Conservation (phyloP, 1,140 invertebrate genomes). For the Notospermus geniculatus region DNA sequence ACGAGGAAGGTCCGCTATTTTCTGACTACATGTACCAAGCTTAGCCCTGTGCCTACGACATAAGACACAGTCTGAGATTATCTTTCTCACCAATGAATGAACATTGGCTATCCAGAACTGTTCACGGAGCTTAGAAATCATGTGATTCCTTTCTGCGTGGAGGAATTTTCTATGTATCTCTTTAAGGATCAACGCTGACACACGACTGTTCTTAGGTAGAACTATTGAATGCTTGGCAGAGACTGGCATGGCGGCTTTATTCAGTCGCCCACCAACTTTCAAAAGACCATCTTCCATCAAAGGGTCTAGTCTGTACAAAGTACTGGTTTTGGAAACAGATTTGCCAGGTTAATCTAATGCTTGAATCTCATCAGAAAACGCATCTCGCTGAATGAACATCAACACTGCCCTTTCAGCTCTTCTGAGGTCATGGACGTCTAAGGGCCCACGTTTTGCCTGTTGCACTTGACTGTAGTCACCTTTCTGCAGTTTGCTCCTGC, state of each 20-base stretch:
- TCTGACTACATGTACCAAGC: too few relatives aligned
- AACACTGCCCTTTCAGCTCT: neutral
- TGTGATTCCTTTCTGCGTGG: slow-evolving; percentile 7
- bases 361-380: neutral
- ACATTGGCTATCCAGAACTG: neutral
- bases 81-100: too few relatives aligned
- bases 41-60: too few relatives aligned
- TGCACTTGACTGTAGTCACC: neutral
- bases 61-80: too few relatives aligned
- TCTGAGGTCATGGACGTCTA: too few relatives aligned
- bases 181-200: neutral
- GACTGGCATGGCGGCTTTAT: neutral
- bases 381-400: neutral
- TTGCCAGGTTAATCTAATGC: neutral
- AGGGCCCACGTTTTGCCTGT: neutral
- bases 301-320: neutral
- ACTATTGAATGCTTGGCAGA: slow-evolving; percentile 8
- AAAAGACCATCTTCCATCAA: neutral
- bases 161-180: neutral
- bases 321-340: neutral
- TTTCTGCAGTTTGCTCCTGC: too few relatives aligned
- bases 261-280: neutral
- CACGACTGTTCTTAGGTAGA: neutral
- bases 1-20: too few relatives aligned
- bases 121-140: neutral